These are phyloP conservation scores for Helicoverpa zea DNA, from an alignment of 1,140 invertebrate genomes.

Conservation along the genomic window DNA sequence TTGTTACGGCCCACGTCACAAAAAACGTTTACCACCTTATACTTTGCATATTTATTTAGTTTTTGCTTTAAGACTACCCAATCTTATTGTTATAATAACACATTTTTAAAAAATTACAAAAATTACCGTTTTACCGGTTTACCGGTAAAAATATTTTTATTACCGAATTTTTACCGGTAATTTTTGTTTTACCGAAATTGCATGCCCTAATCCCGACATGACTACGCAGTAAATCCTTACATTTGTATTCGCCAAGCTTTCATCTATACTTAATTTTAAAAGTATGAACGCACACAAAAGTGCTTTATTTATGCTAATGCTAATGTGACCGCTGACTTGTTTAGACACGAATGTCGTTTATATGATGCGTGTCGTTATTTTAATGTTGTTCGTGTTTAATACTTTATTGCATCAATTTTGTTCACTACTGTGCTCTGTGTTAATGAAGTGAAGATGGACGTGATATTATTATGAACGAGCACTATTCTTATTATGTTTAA, in stretches of 20 bases:
- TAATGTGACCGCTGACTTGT: constrained; percentile 60
- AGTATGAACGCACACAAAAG: constrained; percentile 53
- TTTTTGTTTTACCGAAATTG: too few relatives aligned
- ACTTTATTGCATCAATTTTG: constrained; percentile 52
- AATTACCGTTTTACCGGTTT: too few relatives aligned
- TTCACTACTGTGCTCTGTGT: constrained; percentile 41
- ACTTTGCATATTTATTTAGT: too few relatives aligned
- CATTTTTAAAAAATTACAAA: too few relatives aligned
- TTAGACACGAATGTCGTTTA: constrained; percentile 64
- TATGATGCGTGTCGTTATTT: constrained; percentile 63
- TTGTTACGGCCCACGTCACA: too few relatives aligned
- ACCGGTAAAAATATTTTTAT: too few relatives aligned
- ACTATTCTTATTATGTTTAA: constrained; percentile 25
- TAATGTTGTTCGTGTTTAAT: constrained; percentile 56
- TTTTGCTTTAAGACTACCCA: too few relatives aligned
- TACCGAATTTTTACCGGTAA: too few relatives aligned
- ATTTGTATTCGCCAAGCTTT: constrained; percentile 13
- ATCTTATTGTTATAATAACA: too few relatives aligned
- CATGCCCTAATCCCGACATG: constrained; percentile 30
- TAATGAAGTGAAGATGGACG: constrained; percentile 41
- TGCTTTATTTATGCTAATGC: constrained; percentile 63
- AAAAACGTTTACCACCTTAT: too few relatives aligned
- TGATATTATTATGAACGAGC: constrained; percentile 48
- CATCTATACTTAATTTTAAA: constrained; percentile 16
- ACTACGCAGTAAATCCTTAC: constrained; percentile 15